Conservation (phyloP, 23 tunicate genomes). For the Trididemnum miniatum region DNA sequence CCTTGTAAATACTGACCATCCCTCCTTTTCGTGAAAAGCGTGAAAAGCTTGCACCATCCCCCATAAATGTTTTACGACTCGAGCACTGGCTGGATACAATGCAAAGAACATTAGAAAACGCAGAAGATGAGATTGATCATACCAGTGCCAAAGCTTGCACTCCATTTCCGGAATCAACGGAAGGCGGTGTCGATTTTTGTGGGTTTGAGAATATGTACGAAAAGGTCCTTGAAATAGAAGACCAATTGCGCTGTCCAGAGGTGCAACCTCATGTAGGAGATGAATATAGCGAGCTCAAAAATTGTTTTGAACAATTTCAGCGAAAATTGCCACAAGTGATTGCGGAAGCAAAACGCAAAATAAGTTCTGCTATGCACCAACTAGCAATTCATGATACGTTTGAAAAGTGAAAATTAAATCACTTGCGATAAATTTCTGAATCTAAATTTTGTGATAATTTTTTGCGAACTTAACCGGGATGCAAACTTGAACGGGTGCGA, state of each 20-base stretch:
- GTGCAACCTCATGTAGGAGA: constrained; percentile 28
- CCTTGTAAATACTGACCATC: too few relatives aligned
- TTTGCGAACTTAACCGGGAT: too few relatives aligned
- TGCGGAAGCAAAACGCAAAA: not conserved
- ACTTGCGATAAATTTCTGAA: constrained; percentile 18
- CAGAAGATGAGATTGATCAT: constrained; percentile 29
- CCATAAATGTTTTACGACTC: too few relatives aligned
- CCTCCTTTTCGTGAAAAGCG: too few relatives aligned
- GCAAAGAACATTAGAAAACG: too few relatives aligned
- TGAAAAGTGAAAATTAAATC: constrained; percentile 5
- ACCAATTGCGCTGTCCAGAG: not conserved
- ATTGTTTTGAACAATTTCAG: constrained; percentile 9
- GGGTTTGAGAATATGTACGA: constrained; percentile 10
- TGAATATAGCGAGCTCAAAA: constrained; percentile 10
- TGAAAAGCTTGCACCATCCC: too few relatives aligned
- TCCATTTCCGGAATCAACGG: not conserved
- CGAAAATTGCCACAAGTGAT: constrained; percentile 24
- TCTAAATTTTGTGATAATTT: constrained; percentile 9
- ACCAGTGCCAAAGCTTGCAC: not conserved
- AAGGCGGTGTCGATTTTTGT: constrained; percentile 1
- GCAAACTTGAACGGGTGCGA: constrained; percentile 24
- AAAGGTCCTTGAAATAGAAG: constrained; percentile 21
- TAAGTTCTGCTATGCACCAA: constrained; percentile 3
- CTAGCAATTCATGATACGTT: constrained; percentile 7
- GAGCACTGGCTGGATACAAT: too few relatives aligned